A percentile compares a stretch with the other conserved stretches of the same genome.
phyloP scores from a whole-genome alignment of 2,797 vertebrate genomes.

The Melanotaenia nigrans region DNA sequence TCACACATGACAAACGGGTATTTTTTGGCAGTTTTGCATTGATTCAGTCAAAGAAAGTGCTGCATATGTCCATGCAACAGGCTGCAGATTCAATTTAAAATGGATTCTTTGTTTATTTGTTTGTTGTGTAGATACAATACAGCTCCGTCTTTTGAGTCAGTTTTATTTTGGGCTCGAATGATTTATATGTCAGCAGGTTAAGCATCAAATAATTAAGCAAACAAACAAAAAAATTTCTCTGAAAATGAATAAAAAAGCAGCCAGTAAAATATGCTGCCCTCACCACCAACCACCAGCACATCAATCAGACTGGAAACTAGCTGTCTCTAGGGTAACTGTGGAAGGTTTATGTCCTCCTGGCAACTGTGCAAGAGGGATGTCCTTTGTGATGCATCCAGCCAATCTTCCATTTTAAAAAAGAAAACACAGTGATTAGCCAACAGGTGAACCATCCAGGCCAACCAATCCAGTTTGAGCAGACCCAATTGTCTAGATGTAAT shows the following conservation, averaged over 20 bases:
- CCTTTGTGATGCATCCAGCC: slow-evolving; percentile 58
- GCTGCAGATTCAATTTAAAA: too few relatives aligned
- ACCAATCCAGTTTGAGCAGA: slow-evolving; percentile 61
- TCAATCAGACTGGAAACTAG: slow-evolving; percentile 64
- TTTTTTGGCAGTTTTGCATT: background rate
- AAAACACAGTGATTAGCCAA: slow-evolving; percentile 64
- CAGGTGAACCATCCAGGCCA: slow-evolving; percentile 51
- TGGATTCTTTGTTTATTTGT: too few relatives aligned
- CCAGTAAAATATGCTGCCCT: slow-evolving; percentile 39
- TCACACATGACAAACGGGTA: background rate
- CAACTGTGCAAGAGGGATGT: slow-evolving; percentile 75
- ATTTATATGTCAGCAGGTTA: background rate
- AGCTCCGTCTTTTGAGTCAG: background rate
- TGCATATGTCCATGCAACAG: too few relatives aligned
- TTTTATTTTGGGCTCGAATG: too few relatives aligned
- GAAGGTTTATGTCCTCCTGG: slow-evolving; percentile 82
- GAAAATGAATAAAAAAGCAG: background rate
- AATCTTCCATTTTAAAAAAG: slow-evolving; percentile 59
- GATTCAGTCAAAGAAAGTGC: background rate
- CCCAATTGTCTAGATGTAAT: slow-evolving; percentile 37
- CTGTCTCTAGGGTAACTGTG: slow-evolving; percentile 83
- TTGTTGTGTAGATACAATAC: too few relatives aligned
- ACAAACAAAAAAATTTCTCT: too few relatives aligned
- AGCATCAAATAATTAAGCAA: too few relatives aligned
- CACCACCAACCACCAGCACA: slow-evolving; percentile 30